phyloP scores from a whole-genome alignment of 2,797 vertebrate species.

The Selene dorsalis region DNA sequence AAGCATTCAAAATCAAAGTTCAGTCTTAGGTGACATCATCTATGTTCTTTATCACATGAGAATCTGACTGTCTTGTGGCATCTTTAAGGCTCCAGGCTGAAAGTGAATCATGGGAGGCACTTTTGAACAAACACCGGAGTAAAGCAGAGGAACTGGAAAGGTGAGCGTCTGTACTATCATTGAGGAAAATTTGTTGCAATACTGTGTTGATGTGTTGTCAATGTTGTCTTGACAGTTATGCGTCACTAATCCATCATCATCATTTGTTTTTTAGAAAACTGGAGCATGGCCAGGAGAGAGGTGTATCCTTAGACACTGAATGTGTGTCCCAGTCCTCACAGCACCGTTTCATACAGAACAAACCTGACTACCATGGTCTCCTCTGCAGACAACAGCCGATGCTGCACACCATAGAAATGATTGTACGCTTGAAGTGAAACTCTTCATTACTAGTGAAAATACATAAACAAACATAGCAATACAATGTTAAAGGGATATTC shows the following conservation, averaged over 20 bases:
- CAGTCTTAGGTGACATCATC: no score
- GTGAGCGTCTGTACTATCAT: constrained; percentile 66
- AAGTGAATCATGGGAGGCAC: constrained; percentile 81
- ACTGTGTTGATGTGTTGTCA: constrained; percentile 4
- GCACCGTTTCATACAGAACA: constrained; percentile 77
- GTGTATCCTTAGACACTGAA: constrained; percentile 67
- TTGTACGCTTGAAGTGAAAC: constrained; percentile 70
- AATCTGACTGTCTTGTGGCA: constrained; percentile 15
- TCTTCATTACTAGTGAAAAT: neutral
- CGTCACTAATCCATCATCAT: constrained; percentile 22
- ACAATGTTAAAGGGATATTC: no score
- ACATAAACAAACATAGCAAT: neutral
- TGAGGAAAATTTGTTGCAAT: neutral
- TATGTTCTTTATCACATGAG: no score
- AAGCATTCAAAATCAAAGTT: neutral
- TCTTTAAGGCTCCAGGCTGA: constrained; percentile 82
- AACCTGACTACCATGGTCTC: constrained; percentile 81
- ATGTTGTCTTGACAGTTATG: constrained; percentile 12
- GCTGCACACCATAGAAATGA: constrained; percentile 79
- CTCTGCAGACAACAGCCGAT: constrained; percentile 75
- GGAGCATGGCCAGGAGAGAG: constrained; percentile 69
- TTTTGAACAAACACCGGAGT: constrained; percentile 80
- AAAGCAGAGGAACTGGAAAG: constrained; percentile 81
- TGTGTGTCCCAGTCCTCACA: constrained; percentile 80
- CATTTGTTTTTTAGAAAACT: constrained; percentile 76